Evolutionary conservation across 2,113 vertebrate species (phyloP), one percentile per base, ranked within the genome.

Genomic region (Amphilophus citrinellus): DNA sequence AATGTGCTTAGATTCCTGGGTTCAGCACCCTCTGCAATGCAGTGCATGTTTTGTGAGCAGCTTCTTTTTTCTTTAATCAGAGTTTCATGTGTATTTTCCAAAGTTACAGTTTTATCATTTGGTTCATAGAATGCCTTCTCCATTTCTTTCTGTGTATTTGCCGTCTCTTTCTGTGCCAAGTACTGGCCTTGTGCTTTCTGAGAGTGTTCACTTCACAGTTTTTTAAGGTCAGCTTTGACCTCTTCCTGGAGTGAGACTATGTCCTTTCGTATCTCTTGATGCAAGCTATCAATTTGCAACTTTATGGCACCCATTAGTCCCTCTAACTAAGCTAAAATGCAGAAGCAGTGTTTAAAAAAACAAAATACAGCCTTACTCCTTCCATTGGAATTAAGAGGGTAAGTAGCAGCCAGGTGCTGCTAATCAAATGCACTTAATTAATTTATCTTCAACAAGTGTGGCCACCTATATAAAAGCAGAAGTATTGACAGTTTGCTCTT

Each of bases 361-460:
- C 15, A 18, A 30, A 30, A 22, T 15, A 68, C 65, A 68, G 18
- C 65, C 39, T 68, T 68, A 68, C 27, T 68, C 65, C 42, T 68
- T 68, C 65, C 18, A 27, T 68, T 11, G 22, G 42, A 68, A 68
- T 68, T 68, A 68, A 27, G 27, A 68, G 9, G 42, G 5, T 68
- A 68, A 68, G 65, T 68, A 68, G 65, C 42, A 68, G 65, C 22
- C 42, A 68, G 47, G 22, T 68, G 22, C 65, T 68, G 22, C 42
- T 68, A 47, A 68, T 68, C 39, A 68, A 68, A 68, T 68, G 14
- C 22, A 27, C 65, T 47, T 47, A 68, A 68, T 68, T 68, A 68
- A 47, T 42, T 47, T 22, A 68, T 27, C 39, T 17, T 68, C 65
- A 68, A 35, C 35, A 35, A 7, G 35, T 35, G 35, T 35, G 35